These are phyloP conservation scores for Heteromurus nitidus DNA, from an alignment of 2,888 invertebrate genomes.

Conservation along the genomic window DNA sequence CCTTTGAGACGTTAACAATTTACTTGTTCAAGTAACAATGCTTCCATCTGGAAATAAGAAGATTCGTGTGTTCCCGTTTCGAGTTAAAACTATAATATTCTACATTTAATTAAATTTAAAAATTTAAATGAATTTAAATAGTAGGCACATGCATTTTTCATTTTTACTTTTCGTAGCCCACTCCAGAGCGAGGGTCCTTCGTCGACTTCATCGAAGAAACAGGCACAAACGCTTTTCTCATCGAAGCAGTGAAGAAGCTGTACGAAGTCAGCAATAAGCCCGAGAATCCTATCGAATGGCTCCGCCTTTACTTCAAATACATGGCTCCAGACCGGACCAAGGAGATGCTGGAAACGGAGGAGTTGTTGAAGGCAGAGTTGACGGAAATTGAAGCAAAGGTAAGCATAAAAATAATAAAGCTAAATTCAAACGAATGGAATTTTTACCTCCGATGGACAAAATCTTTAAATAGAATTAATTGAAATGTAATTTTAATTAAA, in stretches of 20 bases:
- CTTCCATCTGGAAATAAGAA: no score
- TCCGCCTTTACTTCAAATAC: constrained; percentile 53
- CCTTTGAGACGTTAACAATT: no score
- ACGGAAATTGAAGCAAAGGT: constrained; percentile 17
- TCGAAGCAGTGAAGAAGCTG: constrained; percentile 48
- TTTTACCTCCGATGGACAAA: no score
- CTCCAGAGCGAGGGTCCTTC: constrained; percentile 9
- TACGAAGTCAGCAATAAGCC: constrained; percentile 56
- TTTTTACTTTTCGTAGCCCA: neutral
- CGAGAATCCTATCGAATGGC: constrained; percentile 64
- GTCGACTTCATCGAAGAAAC: constrained; percentile 45
- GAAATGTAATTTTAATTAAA: neutral
- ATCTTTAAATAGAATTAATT: no score
- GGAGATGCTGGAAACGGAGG: constrained; percentile 29
- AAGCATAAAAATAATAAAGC: neutral
- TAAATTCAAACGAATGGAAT: no score
- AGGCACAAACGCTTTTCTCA: constrained; percentile 40
- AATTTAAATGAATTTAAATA: no score
- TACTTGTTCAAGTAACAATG: no score
- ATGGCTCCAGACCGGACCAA: constrained; percentile 33
- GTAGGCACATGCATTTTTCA: neutral
- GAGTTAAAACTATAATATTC: no score
- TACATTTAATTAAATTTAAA: no score
- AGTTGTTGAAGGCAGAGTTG: constrained; percentile 31
- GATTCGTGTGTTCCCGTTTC: constrained; percentile 19